A percentile compares a stretch with the other conserved stretches of the same genome.
These are phyloP conservation scores for Zosterops borbonicus DNA, from an alignment of 2,113 vertebrate species.

Conservation along the genomic window DNA sequence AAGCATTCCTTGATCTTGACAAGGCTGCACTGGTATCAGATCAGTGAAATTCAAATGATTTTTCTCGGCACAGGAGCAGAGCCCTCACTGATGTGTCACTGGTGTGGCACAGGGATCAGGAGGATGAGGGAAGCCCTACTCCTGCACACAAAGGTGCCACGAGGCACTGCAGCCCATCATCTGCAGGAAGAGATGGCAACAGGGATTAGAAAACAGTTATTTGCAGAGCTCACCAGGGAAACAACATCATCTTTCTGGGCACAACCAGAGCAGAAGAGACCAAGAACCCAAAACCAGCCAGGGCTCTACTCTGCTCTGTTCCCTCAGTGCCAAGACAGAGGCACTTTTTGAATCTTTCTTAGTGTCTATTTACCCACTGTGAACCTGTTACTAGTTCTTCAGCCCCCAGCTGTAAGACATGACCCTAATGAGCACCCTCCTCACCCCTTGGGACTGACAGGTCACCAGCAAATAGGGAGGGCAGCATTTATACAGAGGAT, in stretches of 20 bases:
- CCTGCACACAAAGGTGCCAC: not conserved
- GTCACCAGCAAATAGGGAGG: not conserved
- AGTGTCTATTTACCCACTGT: rapidly evolving
- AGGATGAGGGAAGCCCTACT: not conserved
- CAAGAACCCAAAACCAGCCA: not conserved
- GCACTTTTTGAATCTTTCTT: rapidly evolving
- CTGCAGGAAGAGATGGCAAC: not conserved
- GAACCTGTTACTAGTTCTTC: rapidly evolving
- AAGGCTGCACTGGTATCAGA: not conserved
- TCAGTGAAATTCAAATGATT: not conserved
- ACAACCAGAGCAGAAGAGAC: not conserved
- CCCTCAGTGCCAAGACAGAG: not conserved
- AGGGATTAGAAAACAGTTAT: too few species aligned
- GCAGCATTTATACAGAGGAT: not conserved
- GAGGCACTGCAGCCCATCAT: rapidly evolving
- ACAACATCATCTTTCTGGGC: not conserved
- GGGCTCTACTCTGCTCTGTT: not conserved
- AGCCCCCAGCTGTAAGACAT: not conserved
- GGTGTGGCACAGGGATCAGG: rapidly evolving
- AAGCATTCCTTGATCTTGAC: not conserved
- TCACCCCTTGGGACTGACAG: not conserved
- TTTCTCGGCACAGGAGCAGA: not conserved
- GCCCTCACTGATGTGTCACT: not conserved
- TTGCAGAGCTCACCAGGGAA: not conserved
- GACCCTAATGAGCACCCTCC: rapidly evolving